Percentiles rank a stretch among this genome's conserved stretches.
Evolutionary conservation across 2,113 vertebrate genomes (phyloP).

Genomic region (Blennius ocellaris): DNA sequence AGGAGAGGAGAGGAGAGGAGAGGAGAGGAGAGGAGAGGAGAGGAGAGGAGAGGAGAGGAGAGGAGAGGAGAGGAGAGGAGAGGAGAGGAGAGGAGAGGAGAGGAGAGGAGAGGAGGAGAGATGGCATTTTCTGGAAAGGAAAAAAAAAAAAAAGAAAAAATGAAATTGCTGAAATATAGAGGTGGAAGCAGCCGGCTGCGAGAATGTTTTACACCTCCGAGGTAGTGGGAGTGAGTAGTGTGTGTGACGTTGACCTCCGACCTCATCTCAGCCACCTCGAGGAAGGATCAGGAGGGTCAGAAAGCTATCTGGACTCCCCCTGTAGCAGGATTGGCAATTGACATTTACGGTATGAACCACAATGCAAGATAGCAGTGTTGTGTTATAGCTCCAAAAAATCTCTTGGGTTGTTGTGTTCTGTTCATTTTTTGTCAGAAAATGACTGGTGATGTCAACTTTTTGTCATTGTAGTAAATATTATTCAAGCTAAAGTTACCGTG

Average conservation of each 20-base stretch:
- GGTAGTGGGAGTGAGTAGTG: conserved; percentile 25
- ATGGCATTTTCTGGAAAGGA: not conserved
- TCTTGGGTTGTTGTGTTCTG: not conserved
- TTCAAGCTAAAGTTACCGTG: too few species aligned
- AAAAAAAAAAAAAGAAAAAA: not conserved
- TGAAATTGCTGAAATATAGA: not conserved
- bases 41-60: conserved; percentile 5
- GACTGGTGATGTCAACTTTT: not conserved
- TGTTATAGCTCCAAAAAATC: not conserved
- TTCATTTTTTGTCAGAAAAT: not conserved
- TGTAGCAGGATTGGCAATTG: conserved; percentile 23
- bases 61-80: conserved; percentile 29
- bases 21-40: conserved; percentile 31
- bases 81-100: conserved; percentile 11
- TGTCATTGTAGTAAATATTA: not conserved
- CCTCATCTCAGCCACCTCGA: conserved; percentile 44
- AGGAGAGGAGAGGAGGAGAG: conserved; percentile 11
- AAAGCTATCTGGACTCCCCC: conserved; percentile 21
- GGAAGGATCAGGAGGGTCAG: conserved; percentile 42
- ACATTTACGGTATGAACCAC: conserved; percentile 15
- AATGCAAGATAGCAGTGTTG: conserved; percentile 9
- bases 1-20: conserved; percentile 22
- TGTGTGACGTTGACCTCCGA: conserved; percentile 27
- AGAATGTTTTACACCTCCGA: conserved; percentile 31
- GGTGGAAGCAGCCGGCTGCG: conserved; percentile 21